Evolutionary conservation across 2,888 invertebrate genomes (phyloP), one percentile per base, ranked within the genome.

Genomic region (Leptarthrus brevirostris): DNA sequence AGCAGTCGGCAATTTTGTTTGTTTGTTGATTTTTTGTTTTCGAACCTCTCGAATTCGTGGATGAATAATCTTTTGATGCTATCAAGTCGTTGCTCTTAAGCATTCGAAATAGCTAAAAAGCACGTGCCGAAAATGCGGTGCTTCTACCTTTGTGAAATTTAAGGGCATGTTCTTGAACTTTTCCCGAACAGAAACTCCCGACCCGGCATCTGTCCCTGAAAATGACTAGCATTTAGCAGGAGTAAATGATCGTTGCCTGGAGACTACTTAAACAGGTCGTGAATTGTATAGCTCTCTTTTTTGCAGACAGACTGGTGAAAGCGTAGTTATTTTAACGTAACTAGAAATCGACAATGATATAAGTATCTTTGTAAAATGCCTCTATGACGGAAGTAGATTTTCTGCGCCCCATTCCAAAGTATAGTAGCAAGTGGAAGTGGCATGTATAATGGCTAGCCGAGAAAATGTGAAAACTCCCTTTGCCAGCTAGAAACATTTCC

Each of bases 401-500:
- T 30, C 30, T 8, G 0, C 8, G 8, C 30, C 4, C 30, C 30
- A 30, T 0, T 1, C 5, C 1, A 8, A 8, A 6, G 8, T 30
- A 0, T n/a, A 1, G 12, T n/a, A 44, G 44, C 2, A 44, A 8
- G 1, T 44, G 44, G 12, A 44, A 8, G 12, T 44, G 1, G 44
- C 8, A 30, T 1, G 30, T 30, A 30, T 12, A 49, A 49, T 49
- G 2, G 49, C 6, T 20, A 20, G 18, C 18, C 49, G 49, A 49
- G 20, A 20, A 49, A 49, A 20, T 49, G 16, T n/a, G 47, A 18
- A 64, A 26, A 44, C 26, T 64, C 47, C 14, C 44, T 64, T 64
- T 44, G 26, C 40, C 24, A 44, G 24, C 24, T 44, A 47, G 44
- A 47, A 44, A 18, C 44, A 64, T 64, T 64, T 40, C 64, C 64